These are phyloP conservation scores for Hoplodrina blanda DNA, from an alignment of 2,888 invertebrate species.

Conservation along the genomic window DNA sequence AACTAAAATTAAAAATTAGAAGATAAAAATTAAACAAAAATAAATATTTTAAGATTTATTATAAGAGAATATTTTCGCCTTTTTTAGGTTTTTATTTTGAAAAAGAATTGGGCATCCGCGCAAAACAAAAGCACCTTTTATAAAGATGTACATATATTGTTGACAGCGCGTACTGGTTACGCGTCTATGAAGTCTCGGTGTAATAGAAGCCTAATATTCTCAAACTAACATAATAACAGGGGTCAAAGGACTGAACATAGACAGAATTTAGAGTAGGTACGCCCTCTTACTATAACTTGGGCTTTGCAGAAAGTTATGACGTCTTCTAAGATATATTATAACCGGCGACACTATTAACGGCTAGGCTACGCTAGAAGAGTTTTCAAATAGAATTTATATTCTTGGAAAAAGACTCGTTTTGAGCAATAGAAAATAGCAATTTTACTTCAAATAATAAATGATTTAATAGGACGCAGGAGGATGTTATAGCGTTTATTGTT, in stretches of 20 bases:
- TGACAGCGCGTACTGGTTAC: no score
- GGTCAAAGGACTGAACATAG: constrained; percentile 20
- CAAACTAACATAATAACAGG: constrained; percentile 5
- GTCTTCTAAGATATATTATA: constrained; percentile 35
- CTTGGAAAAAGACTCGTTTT: constrained; percentile 2
- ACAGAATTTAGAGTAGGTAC: constrained; percentile 35
- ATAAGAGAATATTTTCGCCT: no score
- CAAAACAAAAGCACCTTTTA: no score
- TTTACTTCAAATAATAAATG: background rate
- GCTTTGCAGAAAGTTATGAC: constrained; percentile 49
- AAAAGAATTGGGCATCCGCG: no score
- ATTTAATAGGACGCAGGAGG: background rate
- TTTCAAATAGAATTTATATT: constrained; percentile 21
- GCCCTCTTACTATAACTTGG: constrained; percentile 40
- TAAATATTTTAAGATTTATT: no score
- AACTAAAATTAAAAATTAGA: no score
- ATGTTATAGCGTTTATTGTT: no score
- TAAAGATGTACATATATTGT: no score
- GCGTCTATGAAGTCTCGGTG: no score
- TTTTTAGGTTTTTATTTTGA: no score
- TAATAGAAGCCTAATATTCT: background rate
- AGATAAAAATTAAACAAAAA: no score
- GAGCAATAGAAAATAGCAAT: background rate
- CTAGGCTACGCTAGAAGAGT: constrained; percentile 16
- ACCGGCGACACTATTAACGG: constrained; percentile 35